phyloP scores from a whole-genome alignment of 2,113 vertebrate species.

The Leucopsar rothschildi region DNA sequence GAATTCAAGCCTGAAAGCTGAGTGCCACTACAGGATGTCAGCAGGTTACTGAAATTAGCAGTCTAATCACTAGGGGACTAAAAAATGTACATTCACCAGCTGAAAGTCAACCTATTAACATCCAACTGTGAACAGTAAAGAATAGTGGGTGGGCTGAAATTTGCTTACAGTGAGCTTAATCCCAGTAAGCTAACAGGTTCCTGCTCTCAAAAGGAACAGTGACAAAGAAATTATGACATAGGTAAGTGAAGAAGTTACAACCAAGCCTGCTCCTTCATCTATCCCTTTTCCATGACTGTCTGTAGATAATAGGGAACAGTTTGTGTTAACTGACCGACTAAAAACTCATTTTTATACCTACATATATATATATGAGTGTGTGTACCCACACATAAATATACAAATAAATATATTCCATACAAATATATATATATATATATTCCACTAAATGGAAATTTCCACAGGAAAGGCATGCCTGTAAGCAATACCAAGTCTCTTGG shows the following conservation, averaged over 20 bases:
- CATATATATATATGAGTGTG: no score
- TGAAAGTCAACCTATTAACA: neutral
- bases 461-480: neutral
- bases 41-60: neutral
- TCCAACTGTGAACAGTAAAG: neutral
- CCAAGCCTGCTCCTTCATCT: neutral
- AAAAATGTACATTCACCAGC: neutral
- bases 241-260: neutral
- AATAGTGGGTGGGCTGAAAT: neutral
- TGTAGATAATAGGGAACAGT: neutral
- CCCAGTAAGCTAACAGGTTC: neutral
- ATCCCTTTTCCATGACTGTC: neutral
- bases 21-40: neutral
- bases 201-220: neutral
- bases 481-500: neutral
- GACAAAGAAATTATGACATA: neutral
- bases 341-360: neutral
- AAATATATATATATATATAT: neutral
- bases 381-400: neutral
- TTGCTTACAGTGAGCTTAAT: neutral
- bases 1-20: neutral
- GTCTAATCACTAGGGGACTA: neutral
- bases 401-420: neutral
- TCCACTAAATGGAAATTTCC: neutral
- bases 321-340: neutral